Evolutionary conservation across 2,113 vertebrate species (phyloP).

Genomic region (Channa argus): DNA sequence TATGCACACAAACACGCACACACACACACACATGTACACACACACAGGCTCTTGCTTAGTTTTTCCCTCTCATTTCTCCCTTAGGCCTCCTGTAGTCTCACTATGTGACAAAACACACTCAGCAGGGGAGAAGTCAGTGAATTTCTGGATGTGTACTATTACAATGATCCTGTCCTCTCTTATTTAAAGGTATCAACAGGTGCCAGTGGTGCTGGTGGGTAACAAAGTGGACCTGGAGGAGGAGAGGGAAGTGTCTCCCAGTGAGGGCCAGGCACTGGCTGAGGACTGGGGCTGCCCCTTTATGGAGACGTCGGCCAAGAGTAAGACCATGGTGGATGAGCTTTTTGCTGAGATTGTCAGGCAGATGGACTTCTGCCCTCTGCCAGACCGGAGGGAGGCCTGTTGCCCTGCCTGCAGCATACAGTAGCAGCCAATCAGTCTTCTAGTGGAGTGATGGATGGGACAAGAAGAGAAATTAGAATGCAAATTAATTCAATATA

Average conservation of each 20-base stretch:
- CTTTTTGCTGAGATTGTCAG: constrained; percentile 96
- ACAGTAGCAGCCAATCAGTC: constrained; percentile 84
- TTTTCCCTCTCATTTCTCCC: not conserved
- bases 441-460: constrained; percentile 10
- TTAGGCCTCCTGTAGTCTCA: constrained; percentile 1
- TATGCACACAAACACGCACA: not conserved
- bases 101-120: constrained; percentile 7
- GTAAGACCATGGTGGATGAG: constrained; percentile 98
- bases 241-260: constrained; percentile 92
- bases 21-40: not conserved
- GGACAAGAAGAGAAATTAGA: constrained; percentile 15
- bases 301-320: constrained; percentile 98
- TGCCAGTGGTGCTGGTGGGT: constrained; percentile 96
- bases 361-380: constrained; percentile 98
- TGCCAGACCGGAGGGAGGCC: constrained; percentile 92
- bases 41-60: constrained; percentile 3
- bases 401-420: constrained; percentile 95
- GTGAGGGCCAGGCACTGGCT: constrained; percentile 92
- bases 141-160: not conserved
- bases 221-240: constrained; percentile 98
- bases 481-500: constrained; percentile 40
- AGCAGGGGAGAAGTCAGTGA: not conserved
- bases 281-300: constrained; percentile 98
- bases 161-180: not conserved
- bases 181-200: constrained; percentile 91